phyloP scores from a whole-genome alignment of 2,113 vertebrate species.

The Brachyhypopomus occidentalis region DNA sequence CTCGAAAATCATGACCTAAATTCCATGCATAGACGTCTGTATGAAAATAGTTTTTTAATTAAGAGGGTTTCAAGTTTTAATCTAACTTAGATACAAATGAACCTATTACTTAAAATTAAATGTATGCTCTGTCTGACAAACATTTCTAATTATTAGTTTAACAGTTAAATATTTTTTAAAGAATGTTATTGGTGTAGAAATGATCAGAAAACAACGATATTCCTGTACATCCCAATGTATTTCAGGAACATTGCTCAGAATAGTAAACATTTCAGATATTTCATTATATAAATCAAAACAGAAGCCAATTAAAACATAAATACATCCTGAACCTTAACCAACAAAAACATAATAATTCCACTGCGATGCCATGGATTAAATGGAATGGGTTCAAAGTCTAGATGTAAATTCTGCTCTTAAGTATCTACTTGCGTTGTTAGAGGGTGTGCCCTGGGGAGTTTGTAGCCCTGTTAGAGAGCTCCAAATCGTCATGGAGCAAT shows the following conservation, averaged over 20 bases:
- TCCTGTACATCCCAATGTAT: background rate
- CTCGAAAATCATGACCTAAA: constrained; percentile 32
- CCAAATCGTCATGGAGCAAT: constrained; percentile 70
- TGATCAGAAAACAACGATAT: background rate
- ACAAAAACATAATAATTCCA: background rate
- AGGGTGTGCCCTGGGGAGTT: constrained; percentile 3
- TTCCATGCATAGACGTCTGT: constrained; percentile 26
- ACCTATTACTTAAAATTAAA: constrained; percentile 48
- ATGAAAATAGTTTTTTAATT: constrained; percentile 26
- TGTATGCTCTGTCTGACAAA: background rate
- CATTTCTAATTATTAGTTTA: too few relatives aligned
- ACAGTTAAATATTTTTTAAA: too few relatives aligned
- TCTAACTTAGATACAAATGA: constrained; percentile 52
- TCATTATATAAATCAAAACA: background rate
- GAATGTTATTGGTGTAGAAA: background rate
- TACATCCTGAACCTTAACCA: background rate
- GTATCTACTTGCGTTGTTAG: too few relatives aligned
- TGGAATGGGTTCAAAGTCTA: too few relatives aligned
- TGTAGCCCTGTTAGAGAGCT: constrained; percentile 49
- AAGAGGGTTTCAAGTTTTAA: constrained; percentile 30
- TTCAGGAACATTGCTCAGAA: background rate
- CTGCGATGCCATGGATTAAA: background rate
- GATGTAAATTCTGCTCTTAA: too few relatives aligned
- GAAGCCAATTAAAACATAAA: background rate
- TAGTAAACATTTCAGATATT: background rate